phyloP scores from a whole-genome alignment of 53 echinoderm and acorn worm genomes.

The Apostichopus leukothele region DNA sequence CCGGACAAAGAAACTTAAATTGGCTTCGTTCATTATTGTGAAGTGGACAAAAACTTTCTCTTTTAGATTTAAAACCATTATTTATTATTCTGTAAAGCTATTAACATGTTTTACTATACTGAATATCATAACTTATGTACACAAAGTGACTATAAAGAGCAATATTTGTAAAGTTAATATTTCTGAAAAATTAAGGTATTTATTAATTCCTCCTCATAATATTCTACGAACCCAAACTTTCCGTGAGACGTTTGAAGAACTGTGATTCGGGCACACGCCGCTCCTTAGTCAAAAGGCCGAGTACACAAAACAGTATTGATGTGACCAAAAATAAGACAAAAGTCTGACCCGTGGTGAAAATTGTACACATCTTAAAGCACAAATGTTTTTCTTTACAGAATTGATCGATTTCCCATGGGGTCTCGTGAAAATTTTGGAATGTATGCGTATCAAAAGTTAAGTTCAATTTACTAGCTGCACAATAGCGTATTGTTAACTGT shows the following conservation, averaged over 20 bases:
- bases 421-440: neutral
- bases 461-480: constrained; percentile 27
- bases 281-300: constrained; percentile 15
- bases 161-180: too few relatives aligned
- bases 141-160: too few relatives aligned
- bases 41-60: constrained; percentile 1
- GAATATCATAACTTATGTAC: neutral
- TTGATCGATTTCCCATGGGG: constrained; percentile 40
- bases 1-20: constrained; percentile 50
- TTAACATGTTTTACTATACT: neutral
- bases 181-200: neutral
- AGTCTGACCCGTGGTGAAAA: constrained; percentile 21
- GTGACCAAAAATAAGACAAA: constrained; percentile 19
- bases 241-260: constrained; percentile 26
- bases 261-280: constrained; percentile 40
- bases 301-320: constrained; percentile 37
- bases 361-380: constrained; percentile 18
- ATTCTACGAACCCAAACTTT: constrained; percentile 24
- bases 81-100: neutral
- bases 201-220: neutral
- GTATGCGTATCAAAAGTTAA: neutral
- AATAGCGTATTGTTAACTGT: constrained; percentile 33
- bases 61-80: neutral
- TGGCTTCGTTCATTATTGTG: constrained; percentile 43
- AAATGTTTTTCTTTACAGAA: constrained; percentile 1